Base-by-base conservation (phyloP, 2,888 invertebrate genomes). In the Priocnemis perturbator region DNA sequence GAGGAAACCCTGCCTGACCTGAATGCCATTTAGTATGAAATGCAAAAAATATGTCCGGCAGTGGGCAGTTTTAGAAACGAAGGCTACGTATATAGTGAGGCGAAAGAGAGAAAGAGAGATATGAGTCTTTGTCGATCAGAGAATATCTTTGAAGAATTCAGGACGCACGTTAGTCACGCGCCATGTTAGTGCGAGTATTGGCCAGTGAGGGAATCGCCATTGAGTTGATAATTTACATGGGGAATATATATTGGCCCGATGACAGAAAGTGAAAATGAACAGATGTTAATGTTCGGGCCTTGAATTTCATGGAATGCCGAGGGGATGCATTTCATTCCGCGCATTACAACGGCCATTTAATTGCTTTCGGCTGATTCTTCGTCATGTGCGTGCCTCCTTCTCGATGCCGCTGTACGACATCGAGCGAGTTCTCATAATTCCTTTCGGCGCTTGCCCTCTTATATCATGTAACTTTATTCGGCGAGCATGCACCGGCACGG, bases 401-500 rank as follows among this genome's bases (percentile, higher is more conserved):
- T 70, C 65, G 61, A 11, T n/a, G 57, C 64, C 48, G 58, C 56
- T 55, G 64, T 66, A 70, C 60, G 65, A 67, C 66, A 61, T 67
- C 53, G 70, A 55, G 26, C 67, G 45, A 56, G 58, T 67, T 66
- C 58, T 60, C 69, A 73, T 79, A 76, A 79, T 68, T 79, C 55
- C 60, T 72, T 64, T 69, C 56, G 69, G 55, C 21, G 52, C 52
- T 37, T 26, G 47, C 72, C 50, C 73, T 61, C 73, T 76, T 79
- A 79, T 79, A 79, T 77, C 79, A 76, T 64, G 69, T 62, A 67
- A 76, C 62, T 77, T 74, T 78, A 79, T 76, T 79, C 67, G 64
- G 52, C 66, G 74, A 71, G 79, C 76, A 79, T 78, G 78, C 73
- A 17, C 23, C 70, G 67, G 53, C 62, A 60, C 79, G 66, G 71